Conservation (phyloP, 1,140 invertebrate genomes). For the Cotesia glomerata region DNA sequence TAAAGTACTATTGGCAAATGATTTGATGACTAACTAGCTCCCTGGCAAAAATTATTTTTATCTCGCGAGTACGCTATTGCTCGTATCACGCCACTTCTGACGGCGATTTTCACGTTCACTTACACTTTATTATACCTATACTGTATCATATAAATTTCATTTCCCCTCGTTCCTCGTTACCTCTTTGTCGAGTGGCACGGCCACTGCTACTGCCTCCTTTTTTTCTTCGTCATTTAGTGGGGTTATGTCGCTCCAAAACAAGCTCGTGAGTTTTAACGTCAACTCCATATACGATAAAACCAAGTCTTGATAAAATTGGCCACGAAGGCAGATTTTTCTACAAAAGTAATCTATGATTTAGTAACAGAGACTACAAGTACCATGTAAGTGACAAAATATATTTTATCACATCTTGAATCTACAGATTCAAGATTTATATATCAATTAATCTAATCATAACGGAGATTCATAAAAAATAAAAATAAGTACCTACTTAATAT, state of each 20-base stretch:
- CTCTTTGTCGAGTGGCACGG: not conserved
- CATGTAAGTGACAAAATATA: slow-evolving; percentile 14
- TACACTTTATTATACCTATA: too few relatives aligned
- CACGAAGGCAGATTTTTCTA: not conserved
- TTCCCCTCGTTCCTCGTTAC: not conserved
- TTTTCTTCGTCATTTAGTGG: slow-evolving; percentile 9
- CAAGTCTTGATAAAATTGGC: not conserved
- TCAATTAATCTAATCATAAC: slow-evolving; percentile 30
- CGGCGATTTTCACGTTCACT: too few relatives aligned
- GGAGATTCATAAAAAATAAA: not conserved
- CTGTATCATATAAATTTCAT: not conserved
- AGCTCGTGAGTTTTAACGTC: slow-evolving; percentile 14
- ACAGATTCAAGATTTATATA: slow-evolving; percentile 15
- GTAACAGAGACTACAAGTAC: slow-evolving; percentile 14
- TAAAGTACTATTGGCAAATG: not conserved
- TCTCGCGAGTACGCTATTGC: not conserved
- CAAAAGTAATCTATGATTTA: slow-evolving; percentile 7
- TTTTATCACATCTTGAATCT: not conserved
- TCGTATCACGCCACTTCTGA: too few relatives aligned
- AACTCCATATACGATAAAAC: slow-evolving; percentile 24
- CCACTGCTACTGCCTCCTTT: not conserved
- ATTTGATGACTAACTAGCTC: not conserved
- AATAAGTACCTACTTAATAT: not conserved
- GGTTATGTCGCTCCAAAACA: slow-evolving; percentile 35
- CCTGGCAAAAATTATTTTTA: slow-evolving; percentile 2